Evolutionary conservation across 2,113 vertebrate genomes (phyloP).

Genomic region (Okapia johnstoni): DNA sequence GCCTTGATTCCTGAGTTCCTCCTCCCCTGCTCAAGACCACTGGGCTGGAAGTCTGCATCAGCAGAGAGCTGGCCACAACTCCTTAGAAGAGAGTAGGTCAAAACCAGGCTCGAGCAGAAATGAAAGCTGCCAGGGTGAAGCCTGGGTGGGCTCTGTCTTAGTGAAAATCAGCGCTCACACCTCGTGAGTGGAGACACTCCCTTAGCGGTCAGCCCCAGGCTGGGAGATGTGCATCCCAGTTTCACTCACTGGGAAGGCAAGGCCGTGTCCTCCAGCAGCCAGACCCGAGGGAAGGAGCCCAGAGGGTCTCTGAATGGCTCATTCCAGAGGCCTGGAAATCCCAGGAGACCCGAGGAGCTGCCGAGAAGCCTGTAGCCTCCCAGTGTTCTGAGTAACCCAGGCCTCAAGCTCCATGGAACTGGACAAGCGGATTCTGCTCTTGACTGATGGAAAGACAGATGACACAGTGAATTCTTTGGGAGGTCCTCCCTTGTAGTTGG

Average conservation of each 20-base stretch:
- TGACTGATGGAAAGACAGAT: not conserved
- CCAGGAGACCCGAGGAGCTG: not conserved
- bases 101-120: not conserved
- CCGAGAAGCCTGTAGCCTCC: not conserved
- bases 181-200: not conserved
- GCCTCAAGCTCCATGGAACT: not conserved
- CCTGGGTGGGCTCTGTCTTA: not conserved
- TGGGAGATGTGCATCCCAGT: not conserved
- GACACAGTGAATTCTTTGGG: fast-evolving
- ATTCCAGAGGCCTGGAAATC: not conserved
- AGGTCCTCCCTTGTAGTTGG: no score
- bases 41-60: not conserved
- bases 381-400: not conserved
- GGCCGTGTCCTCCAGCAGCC: not conserved
- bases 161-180: not conserved
- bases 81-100: not conserved
- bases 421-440: not conserved
- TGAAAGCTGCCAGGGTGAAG: not conserved
- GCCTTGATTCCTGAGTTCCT: no score
- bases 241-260: not conserved
- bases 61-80: not conserved
- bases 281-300: not conserved
- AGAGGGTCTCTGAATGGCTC: not conserved
- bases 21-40: not conserved
- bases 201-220: fast-evolving